These are phyloP conservation scores for Egretta garzetta DNA, from an alignment of 2,113 vertebrate species.

Conservation along the genomic window DNA sequence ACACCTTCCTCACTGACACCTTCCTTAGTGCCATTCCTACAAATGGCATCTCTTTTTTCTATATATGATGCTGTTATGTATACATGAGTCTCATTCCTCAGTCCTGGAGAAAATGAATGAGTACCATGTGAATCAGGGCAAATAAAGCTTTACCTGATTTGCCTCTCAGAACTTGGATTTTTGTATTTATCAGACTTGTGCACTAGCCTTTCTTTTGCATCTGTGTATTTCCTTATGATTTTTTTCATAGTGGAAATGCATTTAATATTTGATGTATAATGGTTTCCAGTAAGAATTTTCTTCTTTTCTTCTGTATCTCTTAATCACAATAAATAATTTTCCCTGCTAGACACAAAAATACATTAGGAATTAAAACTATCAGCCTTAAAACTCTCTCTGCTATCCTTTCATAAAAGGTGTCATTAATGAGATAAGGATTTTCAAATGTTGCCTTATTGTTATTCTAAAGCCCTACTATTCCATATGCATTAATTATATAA, in stretches of 20 bases:
- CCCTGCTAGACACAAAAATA: neutral
- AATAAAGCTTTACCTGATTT: neutral
- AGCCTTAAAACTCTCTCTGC: neutral
- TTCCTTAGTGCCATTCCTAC: neutral
- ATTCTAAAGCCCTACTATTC: neutral
- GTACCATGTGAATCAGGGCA: neutral
- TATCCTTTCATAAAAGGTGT: neutral
- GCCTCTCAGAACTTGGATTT: neutral
- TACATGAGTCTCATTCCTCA: neutral
- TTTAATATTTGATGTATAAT: neutral
- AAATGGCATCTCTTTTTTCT: neutral
- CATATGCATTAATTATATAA: neutral
- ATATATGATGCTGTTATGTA: neutral
- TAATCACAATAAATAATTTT: neutral
- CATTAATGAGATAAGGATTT: neutral
- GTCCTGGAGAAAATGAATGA: neutral
- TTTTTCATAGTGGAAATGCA: neutral
- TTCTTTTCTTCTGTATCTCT: neutral
- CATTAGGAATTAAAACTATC: neutral
- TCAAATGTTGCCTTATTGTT: neutral
- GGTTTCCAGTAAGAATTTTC: neutral
- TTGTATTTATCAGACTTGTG: neutral
- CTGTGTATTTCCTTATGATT: neutral
- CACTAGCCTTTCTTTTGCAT: neutral
- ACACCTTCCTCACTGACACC: neutral